A percentile compares a stretch with the other conserved stretches of the same genome.
Conservation (phyloP, 2,113 vertebrate genomes). For the Ictalurus furcatus region DNA sequence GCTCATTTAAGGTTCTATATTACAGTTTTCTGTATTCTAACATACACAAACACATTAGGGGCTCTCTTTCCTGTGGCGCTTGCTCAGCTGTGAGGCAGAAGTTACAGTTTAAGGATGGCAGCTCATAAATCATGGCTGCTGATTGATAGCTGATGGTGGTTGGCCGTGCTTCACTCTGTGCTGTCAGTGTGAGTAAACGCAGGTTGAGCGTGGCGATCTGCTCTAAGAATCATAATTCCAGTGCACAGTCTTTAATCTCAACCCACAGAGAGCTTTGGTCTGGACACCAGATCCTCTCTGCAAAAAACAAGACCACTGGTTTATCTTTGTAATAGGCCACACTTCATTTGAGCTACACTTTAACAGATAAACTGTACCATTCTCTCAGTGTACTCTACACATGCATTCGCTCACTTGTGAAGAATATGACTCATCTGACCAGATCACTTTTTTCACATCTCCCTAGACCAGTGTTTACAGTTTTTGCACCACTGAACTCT, state of each 20-base stretch:
- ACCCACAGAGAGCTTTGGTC: slow-evolving; percentile 42
- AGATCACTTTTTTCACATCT: neutral
- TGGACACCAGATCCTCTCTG: slow-evolving; percentile 51
- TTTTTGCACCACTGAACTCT: neutral
- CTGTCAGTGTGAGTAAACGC: slow-evolving; percentile 50
- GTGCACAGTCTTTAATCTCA: slow-evolving; percentile 47
- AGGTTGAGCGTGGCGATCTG: slow-evolving; percentile 44
- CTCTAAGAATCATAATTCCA: slow-evolving; percentile 39
- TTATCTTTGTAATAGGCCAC: slow-evolving; percentile 29
- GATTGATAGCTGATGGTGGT: slow-evolving; percentile 53
- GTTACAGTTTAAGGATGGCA: slow-evolving; percentile 54
- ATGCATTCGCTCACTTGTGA: neutral
- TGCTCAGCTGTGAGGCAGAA: slow-evolving; percentile 50
- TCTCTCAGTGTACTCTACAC: neutral
- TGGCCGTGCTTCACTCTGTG: slow-evolving; percentile 52
- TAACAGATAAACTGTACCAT: slow-evolving; percentile 3
- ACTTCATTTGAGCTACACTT: neutral
- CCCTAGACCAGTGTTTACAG: neutral
- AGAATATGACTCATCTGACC: neutral
- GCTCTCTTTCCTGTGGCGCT: slow-evolving; percentile 47
- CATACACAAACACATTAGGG: slow-evolving; percentile 49
- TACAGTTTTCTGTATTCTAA: slow-evolving; percentile 48
- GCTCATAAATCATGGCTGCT: slow-evolving; percentile 53
- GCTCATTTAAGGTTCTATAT: slow-evolving; percentile 44
- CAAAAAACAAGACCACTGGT: slow-evolving; percentile 3